Conservation (phyloP, 1,140 invertebrate species). For the Panagrolaimus sp. region DNA sequence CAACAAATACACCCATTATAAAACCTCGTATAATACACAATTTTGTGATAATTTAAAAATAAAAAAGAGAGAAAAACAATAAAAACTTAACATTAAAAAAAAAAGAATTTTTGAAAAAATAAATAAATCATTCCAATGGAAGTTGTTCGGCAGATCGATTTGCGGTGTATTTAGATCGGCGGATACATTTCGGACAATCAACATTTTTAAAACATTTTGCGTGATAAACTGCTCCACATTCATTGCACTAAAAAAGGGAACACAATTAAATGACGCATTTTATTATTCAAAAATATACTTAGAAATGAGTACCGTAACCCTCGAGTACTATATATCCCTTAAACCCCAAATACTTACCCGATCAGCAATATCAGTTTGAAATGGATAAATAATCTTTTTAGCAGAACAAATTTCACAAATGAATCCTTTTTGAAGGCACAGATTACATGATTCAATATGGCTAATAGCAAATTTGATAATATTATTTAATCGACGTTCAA, state of each 20-base stretch:
- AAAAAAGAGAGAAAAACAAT: background rate
- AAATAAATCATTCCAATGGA: slow-evolving; percentile 12
- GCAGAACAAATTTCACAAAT: slow-evolving; percentile 62
- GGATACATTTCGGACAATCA: slow-evolving; percentile 30
- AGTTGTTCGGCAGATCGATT: background rate
- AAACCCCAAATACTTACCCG: slow-evolving; percentile 49
- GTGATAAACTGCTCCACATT: slow-evolving; percentile 40
- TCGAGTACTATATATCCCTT: no score
- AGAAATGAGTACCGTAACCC: background rate
- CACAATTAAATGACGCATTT: no score
- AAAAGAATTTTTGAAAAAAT: background rate
- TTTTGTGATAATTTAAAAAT: no score
- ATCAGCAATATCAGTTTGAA: slow-evolving; percentile 60
- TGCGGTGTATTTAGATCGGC: slow-evolving; percentile 24
- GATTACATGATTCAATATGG: slow-evolving; percentile 60
- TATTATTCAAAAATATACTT: no score
- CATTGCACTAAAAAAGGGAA: slow-evolving; percentile 33
- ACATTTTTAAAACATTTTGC: slow-evolving; percentile 25
- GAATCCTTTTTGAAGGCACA: slow-evolving; percentile 62
- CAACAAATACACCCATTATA: background rate
- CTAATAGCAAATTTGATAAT: slow-evolving; percentile 59
- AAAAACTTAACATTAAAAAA: slow-evolving; percentile 5
- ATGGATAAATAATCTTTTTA: slow-evolving; percentile 62
- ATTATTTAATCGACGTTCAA: slow-evolving; percentile 58
- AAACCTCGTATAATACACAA: no score